phyloP scores from a whole-genome alignment of 2,113 vertebrate species.

The Hippocampus abdominalis region DNA sequence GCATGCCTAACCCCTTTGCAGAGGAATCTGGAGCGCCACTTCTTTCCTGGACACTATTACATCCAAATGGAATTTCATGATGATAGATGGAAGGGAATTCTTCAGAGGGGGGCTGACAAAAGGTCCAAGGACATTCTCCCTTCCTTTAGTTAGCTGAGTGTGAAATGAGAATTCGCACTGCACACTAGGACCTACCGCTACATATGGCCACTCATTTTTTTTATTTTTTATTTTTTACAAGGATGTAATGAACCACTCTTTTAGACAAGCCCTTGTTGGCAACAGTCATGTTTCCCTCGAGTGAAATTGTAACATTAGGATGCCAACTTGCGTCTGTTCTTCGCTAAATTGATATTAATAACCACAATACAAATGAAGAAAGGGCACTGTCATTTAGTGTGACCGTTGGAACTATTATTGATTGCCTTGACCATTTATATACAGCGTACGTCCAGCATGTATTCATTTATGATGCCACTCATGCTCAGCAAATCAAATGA shows the following conservation, averaged over 20 bases:
- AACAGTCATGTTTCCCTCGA: neutral
- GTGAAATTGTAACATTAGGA: neutral
- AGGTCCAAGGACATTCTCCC: constrained; percentile 30
- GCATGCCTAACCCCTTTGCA: constrained; percentile 46
- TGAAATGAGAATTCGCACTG: constrained; percentile 34
- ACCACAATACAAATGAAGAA: neutral
- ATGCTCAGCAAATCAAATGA: neutral
- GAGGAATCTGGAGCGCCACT: constrained; percentile 43
- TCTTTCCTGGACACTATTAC: constrained; percentile 52
- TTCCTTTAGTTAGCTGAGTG: constrained; percentile 18
- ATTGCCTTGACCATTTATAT: neutral
- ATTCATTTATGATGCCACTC: too few species aligned
- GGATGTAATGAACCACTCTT: neutral
- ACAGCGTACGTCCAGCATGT: too few species aligned
- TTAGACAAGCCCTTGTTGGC: neutral
- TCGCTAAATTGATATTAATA: neutral
- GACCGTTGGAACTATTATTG: neutral
- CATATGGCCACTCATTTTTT: neutral
- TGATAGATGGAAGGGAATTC: constrained; percentile 37
- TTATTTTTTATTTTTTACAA: neutral
- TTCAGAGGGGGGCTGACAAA: constrained; percentile 20
- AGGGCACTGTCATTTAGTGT: neutral
- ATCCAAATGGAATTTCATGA: constrained; percentile 33
- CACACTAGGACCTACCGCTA: neutral
- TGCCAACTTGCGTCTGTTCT: neutral